Evolutionary conservation across 23 tunicate genomes (phyloP).

Genomic region (Ciona savignyi): DNA sequence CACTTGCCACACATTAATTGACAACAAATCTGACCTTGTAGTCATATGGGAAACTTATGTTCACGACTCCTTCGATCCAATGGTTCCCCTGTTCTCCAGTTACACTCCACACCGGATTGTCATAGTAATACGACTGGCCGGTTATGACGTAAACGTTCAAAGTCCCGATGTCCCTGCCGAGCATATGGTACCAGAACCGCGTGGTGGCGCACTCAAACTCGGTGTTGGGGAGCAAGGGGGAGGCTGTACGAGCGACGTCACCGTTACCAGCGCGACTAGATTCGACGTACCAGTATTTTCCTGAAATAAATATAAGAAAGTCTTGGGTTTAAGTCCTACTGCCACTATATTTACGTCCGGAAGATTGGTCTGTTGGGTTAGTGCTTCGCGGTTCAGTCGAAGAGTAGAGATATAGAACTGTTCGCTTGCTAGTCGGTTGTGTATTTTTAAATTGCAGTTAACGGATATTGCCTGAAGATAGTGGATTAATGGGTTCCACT

Average conservation of each 20-base stretch:
- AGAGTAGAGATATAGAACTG: no score
- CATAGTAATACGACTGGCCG: conserved; percentile 27
- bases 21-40: conserved; percentile 22
- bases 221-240: conserved; percentile 11
- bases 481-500: no score
- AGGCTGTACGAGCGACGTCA: conserved; percentile 25
- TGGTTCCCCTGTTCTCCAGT: conserved; percentile 40
- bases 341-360: no score
- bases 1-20: no score
- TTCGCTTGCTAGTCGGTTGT: no score
- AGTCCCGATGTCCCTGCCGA: conserved; percentile 63
- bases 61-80: conserved; percentile 44
- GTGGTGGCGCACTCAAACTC: conserved; percentile 32
- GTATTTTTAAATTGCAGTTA: no score
- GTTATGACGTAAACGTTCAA: conserved; percentile 45
- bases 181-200: conserved; percentile 45
- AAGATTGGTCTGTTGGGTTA: no score
- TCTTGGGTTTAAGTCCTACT: no score
- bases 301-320: conserved; percentile 10
- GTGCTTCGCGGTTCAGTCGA: no score
- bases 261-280: conserved; percentile 27
- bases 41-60: conserved; percentile 39
- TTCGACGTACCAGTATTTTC: conserved; percentile 57
- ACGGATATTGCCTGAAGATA: no score
- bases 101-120: conserved; percentile 72